Conservation (phyloP, 35 echinoderm and acorn worm species). For the Lytechinus variegatus region DNA sequence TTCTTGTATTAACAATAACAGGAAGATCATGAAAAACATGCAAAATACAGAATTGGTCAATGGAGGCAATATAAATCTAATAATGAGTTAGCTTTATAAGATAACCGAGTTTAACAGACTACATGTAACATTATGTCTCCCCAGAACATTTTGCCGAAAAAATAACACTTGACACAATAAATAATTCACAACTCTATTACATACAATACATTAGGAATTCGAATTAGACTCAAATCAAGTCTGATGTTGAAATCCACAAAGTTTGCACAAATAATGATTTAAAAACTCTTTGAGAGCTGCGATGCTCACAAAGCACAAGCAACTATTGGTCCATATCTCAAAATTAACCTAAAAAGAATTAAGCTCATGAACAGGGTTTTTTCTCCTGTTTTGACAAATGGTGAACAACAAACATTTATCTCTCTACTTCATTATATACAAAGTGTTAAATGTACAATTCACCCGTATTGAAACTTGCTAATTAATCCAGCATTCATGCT, state of each 20-base stretch:
- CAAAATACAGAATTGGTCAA: background rate
- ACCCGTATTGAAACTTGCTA: slow-evolving; percentile 44
- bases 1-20: background rate
- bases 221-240: no score
- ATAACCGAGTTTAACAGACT: no score
- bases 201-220: no score
- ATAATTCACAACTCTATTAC: background rate
- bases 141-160: no score
- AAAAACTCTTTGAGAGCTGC: background rate
- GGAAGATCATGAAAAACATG: background rate
- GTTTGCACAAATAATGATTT: background rate
- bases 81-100: no score
- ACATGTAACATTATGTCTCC: no score
- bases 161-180: background rate
- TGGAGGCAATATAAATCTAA: background rate
- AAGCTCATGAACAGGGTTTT: background rate
- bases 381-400: background rate
- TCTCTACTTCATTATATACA: slow-evolving; percentile 40
- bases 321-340: background rate
- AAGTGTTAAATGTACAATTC: slow-evolving; percentile 34
- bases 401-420: background rate
- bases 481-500: slow-evolving; percentile 26
- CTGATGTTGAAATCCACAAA: background rate
- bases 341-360: background rate
- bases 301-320: background rate